Evolutionary conservation across 2,888 invertebrate genomes (phyloP), one percentile per base, ranked within the genome.

Genomic region (Lasioglossum lativentre): DNA sequence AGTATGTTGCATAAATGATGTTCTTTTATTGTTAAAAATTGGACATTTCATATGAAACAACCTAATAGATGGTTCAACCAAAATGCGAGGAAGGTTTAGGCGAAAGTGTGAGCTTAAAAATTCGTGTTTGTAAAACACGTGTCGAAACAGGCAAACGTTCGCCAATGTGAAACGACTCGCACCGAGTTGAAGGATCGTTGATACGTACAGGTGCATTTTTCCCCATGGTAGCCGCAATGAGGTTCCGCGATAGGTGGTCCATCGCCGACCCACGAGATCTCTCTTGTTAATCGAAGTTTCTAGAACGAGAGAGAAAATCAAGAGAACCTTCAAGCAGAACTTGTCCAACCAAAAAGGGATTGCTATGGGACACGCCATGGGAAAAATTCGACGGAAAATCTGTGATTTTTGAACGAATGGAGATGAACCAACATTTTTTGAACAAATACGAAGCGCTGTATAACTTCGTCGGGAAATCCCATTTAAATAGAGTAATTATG

Each of bases 171-270:
- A 14, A 30, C 38, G 66, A 66, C 8, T 8, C 10, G 2, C 23
- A 23, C 0, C 12, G 23, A 38, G 10, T 34, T 1, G 23, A 68
- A 23, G 38, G 23, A 38, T 68, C 38, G 23, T 66, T 6, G 10
- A 91, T 91, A 97, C 97, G 97, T 96, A 98, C 98, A 97, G 93
- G 98, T 97, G 95, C 99, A 99, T 94, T 98, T 97, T 95, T 98
- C 98, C 78, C 97, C 98, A 56, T 97, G 96, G 95, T 98, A 99
- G n/a, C 99, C 99, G 95, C 99, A 99, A 42, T 96, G 96, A 1
- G 99, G 99, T 92, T 98, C 98, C 3, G 98, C 98, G 27, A 97
- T 96, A 0, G 99, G 99, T 63, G 97, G 97, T 72, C 96, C 96
- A 14, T 97, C 97, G 19, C 96, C 96, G 40, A 98, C 96, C 99